Conservation (phyloP, 2,113 vertebrate genomes). For the Rhynchomys soricoides region DNA sequence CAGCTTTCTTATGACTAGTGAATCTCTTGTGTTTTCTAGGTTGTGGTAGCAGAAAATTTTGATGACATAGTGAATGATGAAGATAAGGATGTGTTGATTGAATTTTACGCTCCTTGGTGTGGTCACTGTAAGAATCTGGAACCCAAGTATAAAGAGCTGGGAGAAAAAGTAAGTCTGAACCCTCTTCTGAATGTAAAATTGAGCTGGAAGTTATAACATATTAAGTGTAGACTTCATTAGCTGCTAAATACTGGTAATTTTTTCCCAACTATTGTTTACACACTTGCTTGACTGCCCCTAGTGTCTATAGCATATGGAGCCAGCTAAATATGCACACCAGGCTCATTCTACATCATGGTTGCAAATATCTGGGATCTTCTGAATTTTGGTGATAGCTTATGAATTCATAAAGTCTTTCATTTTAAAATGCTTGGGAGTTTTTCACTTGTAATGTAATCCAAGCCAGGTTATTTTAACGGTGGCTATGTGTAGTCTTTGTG, state of each 20-base stretch:
- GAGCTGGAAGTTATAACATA: background rate
- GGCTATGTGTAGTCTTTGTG: background rate
- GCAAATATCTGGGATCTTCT: conserved; percentile 15
- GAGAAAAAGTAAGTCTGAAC: conserved; percentile 92
- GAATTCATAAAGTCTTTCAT: conserved; percentile 3
- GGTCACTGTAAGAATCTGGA: conserved; percentile 99
- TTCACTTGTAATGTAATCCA: background rate
- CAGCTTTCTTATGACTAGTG: conserved; percentile 8
- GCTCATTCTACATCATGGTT: conserved; percentile 1
- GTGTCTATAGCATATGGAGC: background rate
- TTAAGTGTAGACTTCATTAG: conserved; percentile 21
- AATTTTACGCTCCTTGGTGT: conserved; percentile 99
- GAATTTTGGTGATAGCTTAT: conserved; percentile 47
- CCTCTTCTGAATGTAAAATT: conserved; percentile 45
- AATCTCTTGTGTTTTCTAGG: conserved; percentile 84
- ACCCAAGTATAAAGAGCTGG: conserved; percentile 96
- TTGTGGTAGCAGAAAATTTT: conserved; percentile 97
- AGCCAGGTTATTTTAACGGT: conserved; percentile 24
- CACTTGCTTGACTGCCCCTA: conserved; percentile 17
- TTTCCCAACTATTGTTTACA: background rate
- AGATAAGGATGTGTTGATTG: conserved; percentile 96
- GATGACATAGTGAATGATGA: conserved; percentile 96
- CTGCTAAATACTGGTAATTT: background rate
- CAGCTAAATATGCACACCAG: background rate
- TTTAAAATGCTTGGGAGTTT: conserved; percentile 12